phyloP scores from a whole-genome alignment of 2,113 vertebrate genomes.

The Cettia cetti region DNA sequence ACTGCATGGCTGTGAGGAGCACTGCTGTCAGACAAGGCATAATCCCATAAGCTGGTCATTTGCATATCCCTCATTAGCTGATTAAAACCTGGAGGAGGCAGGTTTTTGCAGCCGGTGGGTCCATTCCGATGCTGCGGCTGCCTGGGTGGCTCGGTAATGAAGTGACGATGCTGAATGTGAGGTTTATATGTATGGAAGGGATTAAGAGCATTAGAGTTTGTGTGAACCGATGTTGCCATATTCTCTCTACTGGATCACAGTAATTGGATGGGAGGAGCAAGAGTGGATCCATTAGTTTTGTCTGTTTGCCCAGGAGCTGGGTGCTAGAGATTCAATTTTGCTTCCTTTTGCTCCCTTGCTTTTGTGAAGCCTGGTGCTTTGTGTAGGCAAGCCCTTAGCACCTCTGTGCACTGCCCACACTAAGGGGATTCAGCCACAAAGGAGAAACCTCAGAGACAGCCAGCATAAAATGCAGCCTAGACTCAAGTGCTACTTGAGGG shows the following conservation, averaged over 20 bases:
- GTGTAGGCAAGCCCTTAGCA: slow-evolving; percentile 79
- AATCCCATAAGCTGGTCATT: slow-evolving; percentile 94
- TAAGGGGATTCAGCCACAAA: slow-evolving; percentile 86
- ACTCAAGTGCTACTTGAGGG: slow-evolving; percentile 87
- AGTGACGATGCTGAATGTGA: slow-evolving; percentile 79
- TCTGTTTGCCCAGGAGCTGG: slow-evolving; percentile 91
- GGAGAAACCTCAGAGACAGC: slow-evolving; percentile 59
- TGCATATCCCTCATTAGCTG: slow-evolving; percentile 88
- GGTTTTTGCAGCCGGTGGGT: slow-evolving; percentile 71
- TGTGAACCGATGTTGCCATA: slow-evolving; percentile 84
- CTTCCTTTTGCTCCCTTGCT: slow-evolving; percentile 79
- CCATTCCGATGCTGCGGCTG: slow-evolving; percentile 72
- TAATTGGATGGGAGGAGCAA: slow-evolving; percentile 96
- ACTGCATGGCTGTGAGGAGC: slow-evolving; percentile 76
- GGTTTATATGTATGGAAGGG: slow-evolving; percentile 88
- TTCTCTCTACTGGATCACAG: slow-evolving; percentile 82
- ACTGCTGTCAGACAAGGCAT: slow-evolving; percentile 81
- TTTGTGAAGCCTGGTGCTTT: slow-evolving; percentile 84
- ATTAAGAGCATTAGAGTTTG: slow-evolving; percentile 89
- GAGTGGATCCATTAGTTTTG: slow-evolving; percentile 85
- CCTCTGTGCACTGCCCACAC: slow-evolving; percentile 80
- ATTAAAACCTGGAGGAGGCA: slow-evolving; percentile 77
- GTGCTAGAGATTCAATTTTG: slow-evolving; percentile 90
- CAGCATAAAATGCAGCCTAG: slow-evolving; percentile 69
- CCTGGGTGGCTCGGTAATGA: slow-evolving; percentile 93